Evolutionary conservation across 2,888 invertebrate species (phyloP).

Genomic region (Stramonita haemastoma): DNA sequence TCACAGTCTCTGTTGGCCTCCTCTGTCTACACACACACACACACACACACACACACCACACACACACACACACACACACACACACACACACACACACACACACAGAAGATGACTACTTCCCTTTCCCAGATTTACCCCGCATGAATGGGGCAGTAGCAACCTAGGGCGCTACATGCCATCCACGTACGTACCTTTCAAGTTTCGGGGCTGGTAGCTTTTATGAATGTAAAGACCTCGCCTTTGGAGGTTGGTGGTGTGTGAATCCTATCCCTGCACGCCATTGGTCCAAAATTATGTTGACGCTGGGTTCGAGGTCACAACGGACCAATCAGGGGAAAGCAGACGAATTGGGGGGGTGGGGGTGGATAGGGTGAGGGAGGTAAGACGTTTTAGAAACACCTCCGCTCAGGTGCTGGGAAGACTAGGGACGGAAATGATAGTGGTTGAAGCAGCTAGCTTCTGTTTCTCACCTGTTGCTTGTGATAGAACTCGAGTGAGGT

Average conservation of each 20-base stretch:
- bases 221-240: not conserved
- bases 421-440: not conserved
- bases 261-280: not conserved
- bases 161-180: not conserved
- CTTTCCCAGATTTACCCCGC: too few species aligned
- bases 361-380: not conserved
- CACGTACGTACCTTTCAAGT: not conserved
- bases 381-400: not conserved
- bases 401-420: not conserved
- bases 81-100: not conserved
- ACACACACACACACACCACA: not conserved
- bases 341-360: not conserved
- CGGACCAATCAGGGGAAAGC: not conserved
- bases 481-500: not conserved
- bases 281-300: not conserved
- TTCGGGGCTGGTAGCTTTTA: not conserved
- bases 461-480: not conserved
- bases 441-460: not conserved
- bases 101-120: not conserved
- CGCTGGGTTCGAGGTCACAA: not conserved
- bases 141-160: too few species aligned
- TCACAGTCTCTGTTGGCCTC: too few species aligned
- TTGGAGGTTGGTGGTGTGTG: not conserved
- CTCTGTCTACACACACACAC: not conserved
- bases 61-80: not conserved